Base-by-base conservation (phyloP, 1,140 invertebrate genomes). In the Thaumatotibia leucotreta region DNA sequence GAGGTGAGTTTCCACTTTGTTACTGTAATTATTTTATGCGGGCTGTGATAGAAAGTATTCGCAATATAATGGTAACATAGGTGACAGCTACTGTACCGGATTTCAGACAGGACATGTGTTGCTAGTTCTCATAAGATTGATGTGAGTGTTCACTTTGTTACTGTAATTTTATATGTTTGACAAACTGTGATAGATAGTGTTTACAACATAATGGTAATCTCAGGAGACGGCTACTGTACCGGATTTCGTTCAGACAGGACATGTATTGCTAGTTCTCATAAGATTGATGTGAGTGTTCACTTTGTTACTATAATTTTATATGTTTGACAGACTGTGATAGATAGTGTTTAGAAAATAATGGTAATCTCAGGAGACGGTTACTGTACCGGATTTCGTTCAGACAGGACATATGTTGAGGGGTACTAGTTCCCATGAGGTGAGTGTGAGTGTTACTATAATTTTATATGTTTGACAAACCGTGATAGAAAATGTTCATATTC, bases 81-180 rank as follows among this genome's bases (percentile, higher is more conserved):
- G 93, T 94, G 61, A 92, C 92, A 65, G 93, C 95, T 10, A 86
- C 92, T 50, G 93, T 95, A n/a, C 93, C 96, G 0, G 80, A 92
- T 0, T 97, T 98, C 76, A 98, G 78, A 95, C 91, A 61, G 97
- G 97, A 3, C 97, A 95, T 80, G 92, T 93, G 20, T 88, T 97
- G 1, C 92, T 67, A 94, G 94, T 1, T 94, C 95, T 20, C 97
- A 98, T 84, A 92, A 93, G 9, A 95, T 96, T 0, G 82, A 94
- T 77, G 91, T 95, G 72, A 79, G 29, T 63, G 75, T 45, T 11
- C 33, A 75, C 84, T 66, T 45, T 4, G 2, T 50, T 17, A 35
- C 5, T 50, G 64, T 71, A 31, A 72, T 68, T 27, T 68, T 45
- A n/a, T 9, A 35, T 35, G 14, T 91, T 89, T 2, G 82, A 85